Evolutionary conservation across 2,113 vertebrate species (phyloP).

Genomic region (Pontoporia blainvillei): DNA sequence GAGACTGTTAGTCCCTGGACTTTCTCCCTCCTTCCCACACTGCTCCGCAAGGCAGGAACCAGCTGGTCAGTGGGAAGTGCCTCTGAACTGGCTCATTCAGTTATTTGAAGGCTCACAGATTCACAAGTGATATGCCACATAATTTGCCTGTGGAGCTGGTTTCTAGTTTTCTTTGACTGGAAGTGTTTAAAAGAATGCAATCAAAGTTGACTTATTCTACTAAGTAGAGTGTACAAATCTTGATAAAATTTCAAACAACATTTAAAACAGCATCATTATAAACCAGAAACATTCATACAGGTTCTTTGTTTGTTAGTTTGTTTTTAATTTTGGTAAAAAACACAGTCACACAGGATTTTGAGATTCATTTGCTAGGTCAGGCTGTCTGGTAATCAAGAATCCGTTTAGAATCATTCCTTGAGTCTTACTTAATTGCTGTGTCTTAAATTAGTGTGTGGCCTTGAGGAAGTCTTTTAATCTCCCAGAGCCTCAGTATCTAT

Average conservation of each 20-base stretch:
- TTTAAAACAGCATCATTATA: background rate
- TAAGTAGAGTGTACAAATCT: conserved; percentile 11
- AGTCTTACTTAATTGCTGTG: background rate
- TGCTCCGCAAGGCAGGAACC: background rate
- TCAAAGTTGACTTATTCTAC: background rate
- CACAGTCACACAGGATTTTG: background rate
- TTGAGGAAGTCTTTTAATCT: conserved; percentile 10
- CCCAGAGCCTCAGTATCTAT: background rate
- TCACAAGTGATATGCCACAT: background rate
- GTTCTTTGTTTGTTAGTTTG: background rate
- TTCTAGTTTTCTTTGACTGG: background rate
- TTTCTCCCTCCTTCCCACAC: background rate
- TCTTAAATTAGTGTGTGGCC: conserved; percentile 18
- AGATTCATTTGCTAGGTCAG: conserved; percentile 21
- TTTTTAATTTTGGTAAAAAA: background rate
- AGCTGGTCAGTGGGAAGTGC: background rate
- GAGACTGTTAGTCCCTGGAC: background rate
- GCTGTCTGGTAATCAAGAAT: background rate
- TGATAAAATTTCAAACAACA: background rate
- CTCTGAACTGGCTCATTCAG: background rate
- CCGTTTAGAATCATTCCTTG: background rate
- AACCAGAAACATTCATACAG: background rate
- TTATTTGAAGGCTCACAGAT: background rate
- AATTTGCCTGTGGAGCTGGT: background rate
- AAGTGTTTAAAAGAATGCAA: background rate